These are phyloP conservation scores for Zaprionus capensis DNA, from an alignment of 1,140 invertebrate species.

Conservation along the genomic window DNA sequence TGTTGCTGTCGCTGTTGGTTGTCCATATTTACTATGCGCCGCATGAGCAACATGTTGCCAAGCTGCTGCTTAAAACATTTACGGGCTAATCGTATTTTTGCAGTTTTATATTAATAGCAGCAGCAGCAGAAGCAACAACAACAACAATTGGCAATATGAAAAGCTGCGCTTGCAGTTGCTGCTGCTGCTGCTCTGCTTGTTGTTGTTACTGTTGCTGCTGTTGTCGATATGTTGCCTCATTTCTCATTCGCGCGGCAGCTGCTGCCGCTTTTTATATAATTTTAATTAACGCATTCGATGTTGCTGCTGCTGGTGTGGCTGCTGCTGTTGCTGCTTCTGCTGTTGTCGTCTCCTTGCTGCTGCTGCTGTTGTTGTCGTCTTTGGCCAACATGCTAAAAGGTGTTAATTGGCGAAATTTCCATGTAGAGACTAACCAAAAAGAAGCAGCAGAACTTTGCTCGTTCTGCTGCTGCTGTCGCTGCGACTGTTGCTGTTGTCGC, in stretches of 20 bases:
- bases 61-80: conserved; percentile 45
- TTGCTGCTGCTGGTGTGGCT: conserved; percentile 37
- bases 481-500: conserved; percentile 52
- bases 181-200: conserved; percentile 16
- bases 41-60: conserved; percentile 75
- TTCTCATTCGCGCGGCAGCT: conserved; percentile 58
- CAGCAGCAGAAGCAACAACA: conserved; percentile 13
- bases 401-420: conserved; percentile 84
- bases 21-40: conserved; percentile 78
- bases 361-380: conserved; percentile 68
- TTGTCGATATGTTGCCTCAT: conserved; percentile 58
- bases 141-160: conserved; percentile 29
- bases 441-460: conserved; percentile 35
- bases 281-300: conserved; percentile 64
- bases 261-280: conserved; percentile 54
- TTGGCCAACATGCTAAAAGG: conserved; percentile 83
- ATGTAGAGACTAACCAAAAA: conserved; percentile 78
- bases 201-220: conserved; percentile 6
- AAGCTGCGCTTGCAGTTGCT: conserved; percentile 20
- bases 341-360: conserved; percentile 26
- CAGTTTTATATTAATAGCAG: conserved; percentile 75
- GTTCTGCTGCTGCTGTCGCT: conserved; percentile 24
- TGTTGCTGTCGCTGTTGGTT: conserved; percentile 41
- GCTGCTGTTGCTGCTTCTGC: conserved; percentile 36
- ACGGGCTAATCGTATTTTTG: conserved; percentile 76